Evolutionary conservation across 1,140 invertebrate species (phyloP), one percentile per base, ranked within the genome.

Genomic region (Drosophila elegans): DNA sequence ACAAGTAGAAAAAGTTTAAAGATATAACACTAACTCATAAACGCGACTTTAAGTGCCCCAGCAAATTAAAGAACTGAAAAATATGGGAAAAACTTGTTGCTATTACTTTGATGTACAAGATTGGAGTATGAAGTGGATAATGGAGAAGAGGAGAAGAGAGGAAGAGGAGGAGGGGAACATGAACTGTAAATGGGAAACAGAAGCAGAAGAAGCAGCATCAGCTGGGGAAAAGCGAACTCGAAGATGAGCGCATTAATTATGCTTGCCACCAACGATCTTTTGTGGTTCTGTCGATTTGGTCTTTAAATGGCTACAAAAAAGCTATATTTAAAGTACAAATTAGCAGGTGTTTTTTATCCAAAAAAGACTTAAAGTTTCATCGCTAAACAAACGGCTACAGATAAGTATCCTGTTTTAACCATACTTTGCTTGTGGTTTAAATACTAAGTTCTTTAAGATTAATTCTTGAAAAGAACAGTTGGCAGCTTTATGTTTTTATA

Each of bases 191-290:
- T 57, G 67, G 64, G 67, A 71, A 68, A 52, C 64, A 71, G 67
- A 53, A 36, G 49, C 38, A 42, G 38, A 16, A 27, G 13, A 11
- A 32, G 34, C 34, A 41, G 38, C 38, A 66, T 69, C 42, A 71
- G 67, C 67, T 48, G 67, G 29, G 63, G 41, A 46, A 66, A 54
- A 54, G 49, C 61, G 32, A 67, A 36, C 48, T 38, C 25, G 25
- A 49, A 78, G 84, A 89, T 80, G 84, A 88, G 79, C 79, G 74
- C 82, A 86, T 86, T 62, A 77, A 56, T 49, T 78, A 74, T 60
- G 52, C 39, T 67, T 51, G 59, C 71, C 72, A 60, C 72, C 57
- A 74, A 56, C 38, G 51, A 60, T 49, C 44, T n/a, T 13, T 16
- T 16, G 10, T 27, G 49, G 46, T 29, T 45, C 6, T 25, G 61